Base-by-base conservation (phyloP, 1,140 invertebrate species). In the Bombus ignitus region DNA sequence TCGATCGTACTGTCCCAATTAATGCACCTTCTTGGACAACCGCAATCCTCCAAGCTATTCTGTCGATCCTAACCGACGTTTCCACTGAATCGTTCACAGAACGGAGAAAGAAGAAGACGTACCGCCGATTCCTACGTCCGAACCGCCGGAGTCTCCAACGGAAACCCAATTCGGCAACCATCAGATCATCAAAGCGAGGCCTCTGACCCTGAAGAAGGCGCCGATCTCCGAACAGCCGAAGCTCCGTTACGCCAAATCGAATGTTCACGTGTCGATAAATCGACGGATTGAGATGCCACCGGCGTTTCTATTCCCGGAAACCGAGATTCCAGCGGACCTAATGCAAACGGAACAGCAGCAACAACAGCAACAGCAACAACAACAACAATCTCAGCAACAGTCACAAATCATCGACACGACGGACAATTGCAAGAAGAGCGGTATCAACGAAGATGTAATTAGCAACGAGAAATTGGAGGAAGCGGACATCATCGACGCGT, bases 241-340 rank as follows among this genome's bases (percentile, higher is more conserved):
- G 85, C 94, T 98, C 39, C 96, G 97, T 91, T 97, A 96, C 86
- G 93, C 96, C 83, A 94, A 95, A 92, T 94, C 95, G 53, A 95
- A 96, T 92, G 95, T 97, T 39, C 96, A 97, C 91, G 96, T 97
- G 66, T 96, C 96, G 82, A 97, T 97, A 91, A 97, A 97, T 91
- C 95, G 97, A 77, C 95, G 97, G 70, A 98, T 97, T 90, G 98
- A 98, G 94, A 97, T 98, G 97, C 97, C 97, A 57, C 97, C 97
- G 32, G 96, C 97, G 35, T 98, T 97, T 93, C 95, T 98, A 65
- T 98, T 98, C 93, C 97, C 97, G 37, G 97, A 98, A 94, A 97
- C 96, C 91, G 97, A 97, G 90, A 96, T 96, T 76, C 96, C 96
- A 62, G 96, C 96, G 66, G 96, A 96, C 94, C 95, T 96, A 82